Evolutionary conservation across 2,888 invertebrate species (phyloP).

Genomic region (Ypsolopha scabrella): DNA sequence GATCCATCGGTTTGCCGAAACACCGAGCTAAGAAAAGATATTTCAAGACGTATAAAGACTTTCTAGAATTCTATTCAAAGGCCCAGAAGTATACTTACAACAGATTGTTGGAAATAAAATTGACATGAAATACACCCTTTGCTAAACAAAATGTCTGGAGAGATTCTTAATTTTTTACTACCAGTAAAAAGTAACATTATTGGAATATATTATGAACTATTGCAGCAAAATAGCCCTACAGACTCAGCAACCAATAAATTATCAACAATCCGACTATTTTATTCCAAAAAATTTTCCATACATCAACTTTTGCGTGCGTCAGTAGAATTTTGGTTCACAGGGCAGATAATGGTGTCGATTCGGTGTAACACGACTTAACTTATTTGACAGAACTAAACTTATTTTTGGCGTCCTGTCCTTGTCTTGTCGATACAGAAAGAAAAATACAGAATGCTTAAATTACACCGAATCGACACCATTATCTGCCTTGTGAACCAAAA

Average conservation of each 20-base stretch:
- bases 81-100: conserved; percentile 24
- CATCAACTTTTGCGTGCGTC: conserved; percentile 22
- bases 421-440: too few relatives aligned
- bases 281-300: conserved; percentile 30
- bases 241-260: conserved; percentile 36
- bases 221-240: too few relatives aligned
- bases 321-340: conserved; percentile 18
- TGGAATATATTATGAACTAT: conserved; percentile 22
- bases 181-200: conserved; percentile 29
- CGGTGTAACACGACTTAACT: too few relatives aligned
- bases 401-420: too few relatives aligned
- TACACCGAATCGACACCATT: too few relatives aligned
- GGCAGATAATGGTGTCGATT: too few relatives aligned
- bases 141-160: conserved; percentile 25
- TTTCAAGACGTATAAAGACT: conserved; percentile 22
- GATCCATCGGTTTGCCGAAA: conserved; percentile 32
- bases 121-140: conserved; percentile 13
- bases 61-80: conserved; percentile 33
- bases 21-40: conserved; percentile 18
- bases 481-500: too few relatives aligned
- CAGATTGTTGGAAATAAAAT: conserved; percentile 24
- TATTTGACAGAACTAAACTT: too few relatives aligned
- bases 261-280: conserved; percentile 34
- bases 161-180: conserved; percentile 28
- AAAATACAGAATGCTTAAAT: too few relatives aligned